Percentiles rank a stretch among this genome's conserved stretches.
Evolutionary conservation across 2,797 vertebrate species (phyloP).

Genomic region (Enteromius anoplus): DNA sequence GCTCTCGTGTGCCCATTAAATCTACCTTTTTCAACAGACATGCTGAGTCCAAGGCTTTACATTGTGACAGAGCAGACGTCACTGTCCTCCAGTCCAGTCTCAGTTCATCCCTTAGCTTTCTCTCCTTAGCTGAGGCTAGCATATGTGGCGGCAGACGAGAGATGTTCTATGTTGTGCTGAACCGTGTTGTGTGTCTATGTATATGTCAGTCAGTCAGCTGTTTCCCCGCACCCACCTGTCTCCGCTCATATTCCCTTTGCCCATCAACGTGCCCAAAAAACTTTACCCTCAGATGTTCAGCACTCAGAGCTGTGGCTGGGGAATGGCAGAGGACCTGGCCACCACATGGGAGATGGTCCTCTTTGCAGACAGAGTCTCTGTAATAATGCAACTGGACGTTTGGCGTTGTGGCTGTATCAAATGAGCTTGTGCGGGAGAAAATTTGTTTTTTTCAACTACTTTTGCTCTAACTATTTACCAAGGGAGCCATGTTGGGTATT

Average conservation of each 20-base stretch:
- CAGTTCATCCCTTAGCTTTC: slow-evolving; percentile 28
- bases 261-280: slow-evolving; percentile 56
- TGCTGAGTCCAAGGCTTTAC: slow-evolving; percentile 6
- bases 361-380: slow-evolving; percentile 13
- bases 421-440: not conserved
- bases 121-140: slow-evolving; percentile 43
- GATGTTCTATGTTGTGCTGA: slow-evolving; percentile 31
- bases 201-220: slow-evolving; percentile 45
- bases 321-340: slow-evolving; percentile 11
- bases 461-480: not conserved
- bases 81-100: not conserved
- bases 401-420: slow-evolving; percentile 18
- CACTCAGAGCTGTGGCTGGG: slow-evolving; percentile 36
- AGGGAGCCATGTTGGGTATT: slow-evolving; percentile 69
- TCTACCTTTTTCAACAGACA: not conserved
- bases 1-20: not conserved
- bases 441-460: too few relatives aligned
- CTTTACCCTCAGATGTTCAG: slow-evolving; percentile 33
- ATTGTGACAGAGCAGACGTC: slow-evolving; percentile 6
- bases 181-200: slow-evolving; percentile 5
- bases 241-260: slow-evolving; percentile 65
- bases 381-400: slow-evolving; percentile 49
- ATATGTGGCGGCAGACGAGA: slow-evolving; percentile 37
- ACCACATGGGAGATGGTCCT: slow-evolving; percentile 23
- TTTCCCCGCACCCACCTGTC: slow-evolving; percentile 32